phyloP scores from a whole-genome alignment of 2,888 invertebrate species.

The Coecobrya sp. region DNA sequence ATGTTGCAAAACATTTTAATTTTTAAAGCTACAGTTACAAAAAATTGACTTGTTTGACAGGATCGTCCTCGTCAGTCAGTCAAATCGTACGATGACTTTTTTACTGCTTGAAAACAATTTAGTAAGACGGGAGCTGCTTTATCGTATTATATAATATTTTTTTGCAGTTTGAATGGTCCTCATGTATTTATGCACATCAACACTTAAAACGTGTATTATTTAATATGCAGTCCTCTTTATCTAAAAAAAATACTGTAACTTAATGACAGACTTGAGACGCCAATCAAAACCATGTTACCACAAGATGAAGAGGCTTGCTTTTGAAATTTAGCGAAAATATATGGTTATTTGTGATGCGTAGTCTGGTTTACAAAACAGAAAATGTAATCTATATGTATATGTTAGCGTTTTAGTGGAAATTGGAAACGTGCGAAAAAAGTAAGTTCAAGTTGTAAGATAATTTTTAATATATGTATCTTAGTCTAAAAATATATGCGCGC shows the following conservation, averaged over 20 bases:
- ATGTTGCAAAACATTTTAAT: neutral
- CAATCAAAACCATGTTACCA: constrained; percentile 11
- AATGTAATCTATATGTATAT: neutral
- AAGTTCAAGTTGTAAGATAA: neutral
- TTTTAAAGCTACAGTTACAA: neutral
- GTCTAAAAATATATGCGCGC: neutral
- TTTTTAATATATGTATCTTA: neutral
- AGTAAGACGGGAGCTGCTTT: neutral
- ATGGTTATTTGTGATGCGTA: neutral
- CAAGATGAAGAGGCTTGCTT: neutral
- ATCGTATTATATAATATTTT: neutral
- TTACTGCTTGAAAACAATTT: neutral
- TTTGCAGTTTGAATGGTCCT: constrained; percentile 3
- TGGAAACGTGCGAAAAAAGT: constrained; percentile 42
- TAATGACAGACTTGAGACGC: constrained; percentile 43
- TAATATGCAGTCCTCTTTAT: too few relatives aligned
- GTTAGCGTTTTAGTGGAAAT: constrained; percentile 32
- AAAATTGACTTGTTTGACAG: constrained; percentile 33
- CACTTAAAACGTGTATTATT: neutral
- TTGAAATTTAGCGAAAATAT: neutral
- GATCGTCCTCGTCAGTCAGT: constrained; percentile 27
- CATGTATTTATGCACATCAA: neutral
- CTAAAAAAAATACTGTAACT: neutral
- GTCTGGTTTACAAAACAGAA: neutral
- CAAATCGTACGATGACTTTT: constrained; percentile 58